These are phyloP conservation scores for Clamator glandarius DNA, from an alignment of 2,797 vertebrate genomes.

Conservation along the genomic window DNA sequence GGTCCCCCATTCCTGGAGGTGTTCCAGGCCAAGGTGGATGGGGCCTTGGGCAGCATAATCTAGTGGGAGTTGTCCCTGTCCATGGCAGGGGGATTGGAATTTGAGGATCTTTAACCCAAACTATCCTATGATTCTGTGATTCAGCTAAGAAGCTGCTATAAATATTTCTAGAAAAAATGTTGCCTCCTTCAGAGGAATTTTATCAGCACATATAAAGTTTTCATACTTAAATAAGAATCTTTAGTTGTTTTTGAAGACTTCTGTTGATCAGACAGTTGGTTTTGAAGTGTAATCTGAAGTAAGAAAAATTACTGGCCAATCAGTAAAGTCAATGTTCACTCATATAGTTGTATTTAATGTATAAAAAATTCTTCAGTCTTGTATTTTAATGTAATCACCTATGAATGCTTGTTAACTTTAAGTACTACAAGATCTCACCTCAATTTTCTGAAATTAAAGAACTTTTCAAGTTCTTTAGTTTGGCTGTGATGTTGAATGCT, in stretches of 20 bases:
- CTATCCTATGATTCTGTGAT: background rate
- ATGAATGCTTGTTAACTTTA: background rate
- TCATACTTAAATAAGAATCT: background rate
- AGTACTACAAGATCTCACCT: background rate
- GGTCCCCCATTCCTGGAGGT: too few relatives aligned
- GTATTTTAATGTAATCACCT: background rate
- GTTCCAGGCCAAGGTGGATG: too few relatives aligned
- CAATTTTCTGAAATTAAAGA: constrained; percentile 6
- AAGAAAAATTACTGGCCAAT: background rate
- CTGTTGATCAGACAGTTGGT: background rate
- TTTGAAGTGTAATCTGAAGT: background rate
- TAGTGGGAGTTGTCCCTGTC: too few relatives aligned
- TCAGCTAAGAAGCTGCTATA: background rate
- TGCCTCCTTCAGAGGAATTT: background rate
- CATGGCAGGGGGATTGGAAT: too few relatives aligned
- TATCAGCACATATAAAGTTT: background rate
- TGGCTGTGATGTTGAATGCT: background rate
- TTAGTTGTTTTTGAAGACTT: background rate
- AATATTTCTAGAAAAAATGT: background rate
- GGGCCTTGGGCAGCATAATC: too few relatives aligned
- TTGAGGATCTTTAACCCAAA: too few relatives aligned
- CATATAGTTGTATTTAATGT: background rate
- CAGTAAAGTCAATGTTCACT: background rate
- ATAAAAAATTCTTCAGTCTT: background rate
- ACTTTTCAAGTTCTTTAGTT: background rate